Percentiles rank a stretch among this genome's conserved stretches.
Conservation (phyloP, 2,797 vertebrate species). For the Halcyon badia region DNA sequence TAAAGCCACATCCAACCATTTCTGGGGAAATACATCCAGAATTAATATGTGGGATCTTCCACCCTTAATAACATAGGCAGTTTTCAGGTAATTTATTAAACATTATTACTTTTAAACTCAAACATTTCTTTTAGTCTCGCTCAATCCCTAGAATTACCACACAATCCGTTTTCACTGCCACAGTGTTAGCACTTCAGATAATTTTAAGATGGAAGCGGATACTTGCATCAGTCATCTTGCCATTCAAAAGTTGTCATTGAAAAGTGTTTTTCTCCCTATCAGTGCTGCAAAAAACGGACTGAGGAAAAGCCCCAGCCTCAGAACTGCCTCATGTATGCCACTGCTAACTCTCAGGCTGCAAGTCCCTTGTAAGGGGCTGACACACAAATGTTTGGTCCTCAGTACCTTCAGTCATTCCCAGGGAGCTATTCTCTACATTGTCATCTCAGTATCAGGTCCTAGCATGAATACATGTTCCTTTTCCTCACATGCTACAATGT, state of each 20-base stretch:
- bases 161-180: background rate
- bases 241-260: background rate
- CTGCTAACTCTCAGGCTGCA: conserved; percentile 71
- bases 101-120: background rate
- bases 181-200: background rate
- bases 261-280: background rate
- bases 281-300: conserved; percentile 45
- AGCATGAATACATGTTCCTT: background rate
- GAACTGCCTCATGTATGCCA: conserved; percentile 5
- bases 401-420: background rate
- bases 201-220: background rate
- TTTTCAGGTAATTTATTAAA: background rate
- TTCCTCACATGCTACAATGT: background rate
- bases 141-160: background rate
- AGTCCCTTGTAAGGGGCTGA: background rate
- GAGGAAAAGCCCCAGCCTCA: conserved; percentile 61
- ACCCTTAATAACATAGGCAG: background rate
- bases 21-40: background rate
- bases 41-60: background rate
- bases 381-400: background rate
- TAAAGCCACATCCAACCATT: background rate
- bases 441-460: background rate
- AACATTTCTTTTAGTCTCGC: background rate
- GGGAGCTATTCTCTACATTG: background rate
- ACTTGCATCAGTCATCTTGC: background rate